A percentile compares a stretch with the other conserved stretches of the same genome.
Conservation (phyloP, 1,140 invertebrate genomes). For the Periplaneta americana region DNA sequence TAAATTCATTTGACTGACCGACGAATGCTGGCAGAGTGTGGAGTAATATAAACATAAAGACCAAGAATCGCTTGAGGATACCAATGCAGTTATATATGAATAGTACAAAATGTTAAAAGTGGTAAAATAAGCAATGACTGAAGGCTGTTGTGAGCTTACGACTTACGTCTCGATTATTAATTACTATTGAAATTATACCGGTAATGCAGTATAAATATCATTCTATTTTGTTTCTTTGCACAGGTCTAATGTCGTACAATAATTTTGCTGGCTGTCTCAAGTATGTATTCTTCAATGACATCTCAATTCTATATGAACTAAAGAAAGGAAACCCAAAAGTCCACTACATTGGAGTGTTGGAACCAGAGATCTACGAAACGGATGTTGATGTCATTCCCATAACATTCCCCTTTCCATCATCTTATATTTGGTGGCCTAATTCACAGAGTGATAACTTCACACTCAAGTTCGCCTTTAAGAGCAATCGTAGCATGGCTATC, state of each 20-base stretch:
- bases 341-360: slow-evolving; percentile 58
- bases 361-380: slow-evolving; percentile 75
- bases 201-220: not conserved
- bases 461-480: slow-evolving; percentile 85
- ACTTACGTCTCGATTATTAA: not conserved
- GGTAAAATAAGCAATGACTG: no score
- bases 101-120: no score
- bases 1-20: no score
- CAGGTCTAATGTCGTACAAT: slow-evolving; percentile 45
- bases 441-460: slow-evolving; percentile 59
- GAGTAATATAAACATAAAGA: no score
- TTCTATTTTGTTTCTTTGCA: slow-evolving; percentile 19
- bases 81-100: no score
- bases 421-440: slow-evolving; percentile 80
- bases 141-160: no score
- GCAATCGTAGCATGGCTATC: slow-evolving; percentile 73
- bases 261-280: slow-evolving; percentile 78
- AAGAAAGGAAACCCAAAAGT: slow-evolving; percentile 69
- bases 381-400: slow-evolving; percentile 85
- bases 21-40: no score
- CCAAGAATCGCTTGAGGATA: no score
- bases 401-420: slow-evolving; percentile 84
- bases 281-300: slow-evolving; percentile 89
- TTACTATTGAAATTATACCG: not conserved
- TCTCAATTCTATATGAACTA: slow-evolving; percentile 84